Percentiles rank a stretch among this genome's conserved stretches.
phyloP scores from a whole-genome alignment of 1,140 invertebrate species.

The Bombyx mandarina region DNA sequence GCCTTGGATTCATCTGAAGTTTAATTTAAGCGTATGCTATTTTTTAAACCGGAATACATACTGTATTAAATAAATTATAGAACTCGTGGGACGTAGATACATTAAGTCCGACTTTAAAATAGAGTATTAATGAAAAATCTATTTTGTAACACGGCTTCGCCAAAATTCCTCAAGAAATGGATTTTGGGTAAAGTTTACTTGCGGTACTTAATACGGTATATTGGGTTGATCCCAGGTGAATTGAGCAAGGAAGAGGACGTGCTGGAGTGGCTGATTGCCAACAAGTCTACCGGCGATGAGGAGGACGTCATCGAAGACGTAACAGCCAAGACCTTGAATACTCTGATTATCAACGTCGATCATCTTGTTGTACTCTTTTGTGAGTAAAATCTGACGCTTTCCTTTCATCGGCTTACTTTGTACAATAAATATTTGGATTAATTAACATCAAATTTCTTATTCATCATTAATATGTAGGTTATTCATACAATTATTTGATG shows the following conservation, averaged over 20 bases:
- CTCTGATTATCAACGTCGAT: constrained; percentile 90
- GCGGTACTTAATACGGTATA: too few species aligned
- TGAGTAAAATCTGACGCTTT: constrained; percentile 70
- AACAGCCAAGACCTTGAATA: constrained; percentile 87
- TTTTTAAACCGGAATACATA: background rate
- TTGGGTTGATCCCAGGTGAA: constrained; percentile 77
- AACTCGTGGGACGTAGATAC: background rate
- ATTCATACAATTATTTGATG: too few species aligned
- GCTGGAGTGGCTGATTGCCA: constrained; percentile 92
- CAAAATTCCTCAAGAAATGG: too few species aligned
- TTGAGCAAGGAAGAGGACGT: constrained; percentile 92
- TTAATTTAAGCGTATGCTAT: background rate
- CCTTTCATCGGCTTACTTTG: too few species aligned
- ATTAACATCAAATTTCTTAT: too few species aligned
- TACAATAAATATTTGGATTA: too few species aligned
- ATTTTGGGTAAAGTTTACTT: too few species aligned
- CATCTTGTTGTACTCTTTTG: constrained; percentile 94
- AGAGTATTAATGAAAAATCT: too few species aligned
- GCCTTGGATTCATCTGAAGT: background rate
- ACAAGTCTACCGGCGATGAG: constrained; percentile 93
- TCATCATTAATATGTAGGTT: too few species aligned
- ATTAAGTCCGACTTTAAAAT: too few species aligned
- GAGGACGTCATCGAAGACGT: constrained; percentile 96
- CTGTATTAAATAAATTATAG: background rate
- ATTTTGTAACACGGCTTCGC: too few species aligned